A percentile compares a stretch with the other conserved stretches of the same genome.
Conservation (phyloP, 2,888 invertebrate genomes). For the Drosophila demipolita region DNA sequence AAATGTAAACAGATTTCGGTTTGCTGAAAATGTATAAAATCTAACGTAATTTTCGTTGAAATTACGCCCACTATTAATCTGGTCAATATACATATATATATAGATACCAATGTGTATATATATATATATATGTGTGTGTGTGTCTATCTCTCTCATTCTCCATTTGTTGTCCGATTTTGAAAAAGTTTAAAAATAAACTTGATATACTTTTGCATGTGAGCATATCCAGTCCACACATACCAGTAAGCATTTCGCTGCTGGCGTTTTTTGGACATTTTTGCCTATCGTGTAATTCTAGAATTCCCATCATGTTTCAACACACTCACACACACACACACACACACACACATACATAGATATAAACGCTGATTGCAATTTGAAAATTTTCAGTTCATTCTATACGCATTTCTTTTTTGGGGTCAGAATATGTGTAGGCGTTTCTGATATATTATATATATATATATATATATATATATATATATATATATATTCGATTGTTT, state of each 20-base stretch:
- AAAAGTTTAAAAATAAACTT: conserved; percentile 71
- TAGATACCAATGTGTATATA: not conserved
- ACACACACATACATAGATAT: conserved; percentile 7
- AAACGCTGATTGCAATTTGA: conserved; percentile 64
- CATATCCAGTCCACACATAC: conserved; percentile 63
- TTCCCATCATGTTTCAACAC: conserved; percentile 60
- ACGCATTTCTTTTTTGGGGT: conserved; percentile 63
- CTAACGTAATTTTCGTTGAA: conserved; percentile 45
- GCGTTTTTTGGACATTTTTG: conserved; percentile 74
- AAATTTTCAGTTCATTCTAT: conserved; percentile 45
- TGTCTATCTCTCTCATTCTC: conserved; percentile 10
- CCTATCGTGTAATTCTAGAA: conserved; percentile 75
- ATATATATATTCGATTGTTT: conserved; percentile 1
- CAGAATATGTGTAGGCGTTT: conserved; percentile 38
- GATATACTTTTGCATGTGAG: conserved; percentile 62
- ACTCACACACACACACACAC: conserved; percentile 27
- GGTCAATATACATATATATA: conserved; percentile 1
- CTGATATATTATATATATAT: conserved; percentile 15
- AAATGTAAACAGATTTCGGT: conserved; percentile 73
- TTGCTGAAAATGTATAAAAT: conserved; percentile 38
- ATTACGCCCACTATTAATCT: conserved; percentile 59
- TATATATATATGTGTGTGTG: not conserved
- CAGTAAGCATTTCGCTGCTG: conserved; percentile 27
- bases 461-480: too few species aligned
- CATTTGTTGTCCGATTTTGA: conserved; percentile 28